These are phyloP conservation scores for Apomyelois bistriatella DNA, from an alignment of 2,888 invertebrate species.

Conservation along the genomic window DNA sequence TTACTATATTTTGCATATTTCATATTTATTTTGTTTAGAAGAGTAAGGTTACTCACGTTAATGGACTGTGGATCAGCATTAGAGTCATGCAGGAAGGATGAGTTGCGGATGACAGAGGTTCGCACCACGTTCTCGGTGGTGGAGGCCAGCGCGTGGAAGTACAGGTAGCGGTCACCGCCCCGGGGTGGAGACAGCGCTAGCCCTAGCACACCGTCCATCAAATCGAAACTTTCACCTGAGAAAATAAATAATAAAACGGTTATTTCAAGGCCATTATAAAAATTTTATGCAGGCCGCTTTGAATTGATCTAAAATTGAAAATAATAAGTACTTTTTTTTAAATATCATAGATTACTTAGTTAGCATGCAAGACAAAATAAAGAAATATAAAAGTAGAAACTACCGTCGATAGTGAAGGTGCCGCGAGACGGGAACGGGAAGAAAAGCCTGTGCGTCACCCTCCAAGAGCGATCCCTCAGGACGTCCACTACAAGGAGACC, in stretches of 20 bases:
- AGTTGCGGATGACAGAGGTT: constrained; percentile 81
- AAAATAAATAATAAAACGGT: too few species aligned
- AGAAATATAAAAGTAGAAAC: constrained; percentile 1
- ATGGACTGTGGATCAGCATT: constrained; percentile 76
- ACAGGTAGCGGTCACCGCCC: constrained; percentile 74
- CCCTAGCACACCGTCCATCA: constrained; percentile 87
- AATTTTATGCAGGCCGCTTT: too few species aligned
- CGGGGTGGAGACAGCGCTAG: constrained; percentile 81
- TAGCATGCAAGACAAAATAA: neutral
- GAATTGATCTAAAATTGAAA: too few species aligned
- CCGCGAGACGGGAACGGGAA: constrained; percentile 83
- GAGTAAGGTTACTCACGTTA: constrained; percentile 52
- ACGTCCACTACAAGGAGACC: constrained; percentile 83
- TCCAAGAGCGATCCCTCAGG: constrained; percentile 78
- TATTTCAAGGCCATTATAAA: too few species aligned
- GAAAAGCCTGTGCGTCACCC: constrained; percentile 80
- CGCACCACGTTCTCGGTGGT: constrained; percentile 83
- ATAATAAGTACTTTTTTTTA: too few species aligned
- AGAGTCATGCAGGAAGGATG: constrained; percentile 65
- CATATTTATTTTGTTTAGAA: too few species aligned
- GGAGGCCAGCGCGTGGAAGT: constrained; percentile 85
- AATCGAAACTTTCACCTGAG: constrained; percentile 82
- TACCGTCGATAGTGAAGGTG: constrained; percentile 81
- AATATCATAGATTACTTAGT: too few species aligned
- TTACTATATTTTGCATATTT: too few species aligned